These are phyloP conservation scores for Nephrotoma guestfalica DNA, from an alignment of 2,888 invertebrate species.

Conservation along the genomic window DNA sequence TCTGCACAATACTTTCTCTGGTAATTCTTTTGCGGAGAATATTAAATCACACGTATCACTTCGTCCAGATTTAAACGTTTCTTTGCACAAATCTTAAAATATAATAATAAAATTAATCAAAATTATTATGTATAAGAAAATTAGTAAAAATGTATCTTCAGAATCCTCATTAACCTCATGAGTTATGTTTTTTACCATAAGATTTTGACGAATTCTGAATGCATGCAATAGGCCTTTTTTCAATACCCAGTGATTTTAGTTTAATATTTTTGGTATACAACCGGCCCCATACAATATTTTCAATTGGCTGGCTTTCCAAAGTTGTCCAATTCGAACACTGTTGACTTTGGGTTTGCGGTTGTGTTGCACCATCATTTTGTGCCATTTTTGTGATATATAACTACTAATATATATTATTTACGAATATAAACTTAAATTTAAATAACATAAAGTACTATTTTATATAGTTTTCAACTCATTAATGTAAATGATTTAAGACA, in stretches of 20 bases:
- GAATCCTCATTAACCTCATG: background rate
- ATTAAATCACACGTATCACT: constrained; percentile 30
- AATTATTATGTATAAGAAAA: background rate
- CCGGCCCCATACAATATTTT: constrained; percentile 27
- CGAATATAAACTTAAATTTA: background rate
- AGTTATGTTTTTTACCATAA: constrained; percentile 21
- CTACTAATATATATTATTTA: background rate
- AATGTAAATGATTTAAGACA: background rate
- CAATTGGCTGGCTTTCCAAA: constrained; percentile 29
- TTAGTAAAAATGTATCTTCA: background rate
- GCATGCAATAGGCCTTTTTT: constrained; percentile 19
- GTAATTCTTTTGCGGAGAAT: constrained; percentile 25
- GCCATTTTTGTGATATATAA: background rate
- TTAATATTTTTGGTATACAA: constrained; percentile 26
- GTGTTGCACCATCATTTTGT: constrained; percentile 14
- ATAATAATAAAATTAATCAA: constrained; percentile 6
- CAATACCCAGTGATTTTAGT: constrained; percentile 30
- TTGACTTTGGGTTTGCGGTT: constrained; percentile 25
- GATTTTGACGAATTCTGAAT: constrained; percentile 23
- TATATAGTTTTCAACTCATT: background rate
- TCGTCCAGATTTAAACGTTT: constrained; percentile 34
- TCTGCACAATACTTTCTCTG: constrained; percentile 24
- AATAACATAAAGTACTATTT: background rate
- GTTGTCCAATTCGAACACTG: constrained; percentile 26
- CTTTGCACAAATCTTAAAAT: constrained; percentile 29